Evolutionary conservation across 2,113 vertebrate species (phyloP), one percentile per base, ranked within the genome.

Genomic region (Ictalurus furcatus): DNA sequence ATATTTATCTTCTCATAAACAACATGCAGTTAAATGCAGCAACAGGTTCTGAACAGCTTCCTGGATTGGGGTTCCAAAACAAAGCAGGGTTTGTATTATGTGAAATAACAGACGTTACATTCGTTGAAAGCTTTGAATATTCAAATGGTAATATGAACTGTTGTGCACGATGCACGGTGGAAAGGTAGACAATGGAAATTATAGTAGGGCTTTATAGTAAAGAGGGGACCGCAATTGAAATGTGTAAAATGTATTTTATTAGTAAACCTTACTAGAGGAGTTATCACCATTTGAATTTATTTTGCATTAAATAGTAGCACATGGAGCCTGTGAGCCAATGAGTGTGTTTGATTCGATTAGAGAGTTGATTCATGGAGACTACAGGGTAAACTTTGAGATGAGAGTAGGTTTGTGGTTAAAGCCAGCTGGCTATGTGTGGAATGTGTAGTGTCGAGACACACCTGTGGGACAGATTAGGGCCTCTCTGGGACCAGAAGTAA

Each of bases 371-470:
- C 88, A 78, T 54, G 34, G 61, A 79, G 86, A 48, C 78, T 58
- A 83, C 44, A 1, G 37, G 37, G 34, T 90, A 88, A 91, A 58
- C n/a, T 76, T 58, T 34, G 90, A 91, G 92, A 90, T 93, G 93
- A 87, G 63, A n/a, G 89, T 87, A 74, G 86, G 81, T 88, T 91
- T 88, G 92, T 93, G 94, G 91, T 81, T 84, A 59, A 76, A 85
- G 90, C 92, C 92, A 91, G 91, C 92, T 93, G 93, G 88, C 84
- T 93, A 93, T 91, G 91, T 92, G 56, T 92, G 93, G 94, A 95
- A 96, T 95, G 93, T 94, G 65, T 94, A 93, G 82, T 94, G 94
- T 95, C 90, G 89, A 69, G 92, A 93, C 94, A 94, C 90, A 93
- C 90, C 91, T 91, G 56, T 79, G 25, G 85, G 88, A 30, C 54